phyloP scores from a whole-genome alignment of 2,888 invertebrate genomes.

The Loripinus fragilis region DNA sequence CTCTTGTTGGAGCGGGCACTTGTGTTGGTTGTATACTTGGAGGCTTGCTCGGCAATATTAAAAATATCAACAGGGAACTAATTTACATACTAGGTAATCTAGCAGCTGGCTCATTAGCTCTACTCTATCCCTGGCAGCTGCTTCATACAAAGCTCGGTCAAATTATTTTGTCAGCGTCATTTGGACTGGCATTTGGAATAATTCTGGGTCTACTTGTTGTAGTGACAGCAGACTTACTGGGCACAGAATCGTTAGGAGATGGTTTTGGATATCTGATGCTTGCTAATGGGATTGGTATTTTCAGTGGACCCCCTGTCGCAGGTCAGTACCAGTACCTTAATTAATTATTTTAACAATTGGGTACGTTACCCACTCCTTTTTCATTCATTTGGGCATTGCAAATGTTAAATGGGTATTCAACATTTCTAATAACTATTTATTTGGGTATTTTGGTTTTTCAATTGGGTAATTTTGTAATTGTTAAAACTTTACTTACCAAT shows the following conservation, averaged over 20 bases:
- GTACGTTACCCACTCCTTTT: too few species aligned
- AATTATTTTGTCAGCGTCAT: slow-evolving; percentile 40
- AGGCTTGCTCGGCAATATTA: slow-evolving; percentile 71
- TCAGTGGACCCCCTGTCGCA: slow-evolving; percentile 71
- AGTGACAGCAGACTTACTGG: slow-evolving; percentile 73
- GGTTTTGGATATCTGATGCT: slow-evolving; percentile 77
- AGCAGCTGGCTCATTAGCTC: slow-evolving; percentile 57
- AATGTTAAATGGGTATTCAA: too few species aligned
- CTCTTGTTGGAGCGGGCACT: slow-evolving; percentile 64
- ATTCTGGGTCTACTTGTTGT: slow-evolving; percentile 74
- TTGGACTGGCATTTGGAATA: slow-evolving; percentile 73
- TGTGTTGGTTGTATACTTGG: slow-evolving; percentile 73
- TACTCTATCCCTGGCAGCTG: slow-evolving; percentile 52
- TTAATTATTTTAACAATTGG: too few species aligned
- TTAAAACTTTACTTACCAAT: too few species aligned
- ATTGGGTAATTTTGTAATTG: too few species aligned
- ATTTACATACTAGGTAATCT: slow-evolving; percentile 69
- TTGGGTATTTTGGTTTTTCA: too few species aligned
- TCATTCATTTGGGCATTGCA: too few species aligned
- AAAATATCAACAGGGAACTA: slow-evolving; percentile 59
- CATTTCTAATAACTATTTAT: too few species aligned
- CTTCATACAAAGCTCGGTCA: slow-evolving; percentile 51
- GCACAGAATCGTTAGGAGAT: slow-evolving; percentile 68
- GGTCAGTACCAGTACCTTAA: slow-evolving; percentile 66
- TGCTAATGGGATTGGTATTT: slow-evolving; percentile 75